phyloP scores from a whole-genome alignment of 2,888 invertebrate species.

The Ctenicera cuprea region DNA sequence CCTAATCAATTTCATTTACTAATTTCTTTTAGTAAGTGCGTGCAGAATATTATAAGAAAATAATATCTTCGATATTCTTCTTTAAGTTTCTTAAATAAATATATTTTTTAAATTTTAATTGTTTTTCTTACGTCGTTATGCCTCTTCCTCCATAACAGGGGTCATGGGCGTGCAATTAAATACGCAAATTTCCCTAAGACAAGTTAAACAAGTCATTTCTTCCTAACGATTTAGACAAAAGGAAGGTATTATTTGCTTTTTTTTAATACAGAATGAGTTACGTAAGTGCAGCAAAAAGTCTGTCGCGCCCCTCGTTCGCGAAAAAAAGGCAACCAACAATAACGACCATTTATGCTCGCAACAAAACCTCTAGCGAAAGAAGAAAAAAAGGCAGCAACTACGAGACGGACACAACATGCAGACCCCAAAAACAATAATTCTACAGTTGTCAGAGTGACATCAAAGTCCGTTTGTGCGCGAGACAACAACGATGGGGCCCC shows the following conservation, averaged over 20 bases:
- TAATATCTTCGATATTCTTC: too few species aligned
- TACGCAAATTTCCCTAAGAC: not conserved
- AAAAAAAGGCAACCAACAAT: conserved; percentile 15
- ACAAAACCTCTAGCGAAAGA: conserved; percentile 9
- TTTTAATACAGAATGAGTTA: conserved; percentile 16
- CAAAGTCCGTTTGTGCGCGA: conserved; percentile 41
- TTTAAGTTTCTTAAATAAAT: too few species aligned
- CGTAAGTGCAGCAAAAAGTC: conserved; percentile 12
- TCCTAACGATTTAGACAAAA: not conserved
- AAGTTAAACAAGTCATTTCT: not conserved
- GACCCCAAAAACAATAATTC: conserved; percentile 35
- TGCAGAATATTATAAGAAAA: too few species aligned
- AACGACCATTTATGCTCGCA: conserved; percentile 23
- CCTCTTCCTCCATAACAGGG: not conserved
- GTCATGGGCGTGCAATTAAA: conserved; percentile 2
- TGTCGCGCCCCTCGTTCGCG: not conserved
- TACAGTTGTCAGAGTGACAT: conserved; percentile 50
- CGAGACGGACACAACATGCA: conserved; percentile 21
- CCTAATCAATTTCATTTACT: too few species aligned
- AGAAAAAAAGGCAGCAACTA: conserved; percentile 1
- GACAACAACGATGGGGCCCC: conserved; percentile 24
- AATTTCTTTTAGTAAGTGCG: too few species aligned
- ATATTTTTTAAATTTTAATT: too few species aligned
- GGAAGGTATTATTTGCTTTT: not conserved
- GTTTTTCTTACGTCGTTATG: too few species aligned